Base-by-base conservation (phyloP, 2,797 vertebrate species). In the Enteromius treurensis region DNA sequence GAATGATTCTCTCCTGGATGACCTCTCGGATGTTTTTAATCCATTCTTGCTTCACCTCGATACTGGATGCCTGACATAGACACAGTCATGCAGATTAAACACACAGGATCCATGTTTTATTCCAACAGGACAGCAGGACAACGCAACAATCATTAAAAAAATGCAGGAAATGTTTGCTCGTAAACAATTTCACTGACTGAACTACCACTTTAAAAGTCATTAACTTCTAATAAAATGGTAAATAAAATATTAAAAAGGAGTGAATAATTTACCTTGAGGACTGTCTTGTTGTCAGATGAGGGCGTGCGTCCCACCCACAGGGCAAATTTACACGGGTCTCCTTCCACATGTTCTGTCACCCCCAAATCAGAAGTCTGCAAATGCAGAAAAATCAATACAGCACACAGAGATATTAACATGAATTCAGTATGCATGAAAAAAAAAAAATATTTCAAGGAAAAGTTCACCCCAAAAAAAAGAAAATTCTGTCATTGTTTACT, bases 21-120 rank as follows among this genome's bases (percentile, higher is more conserved):
- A 99, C 98, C 92, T 99, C 97, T 70, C 98, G 93, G 88, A 99
- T 98, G 90, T 97, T 97, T 93, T 98, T 99, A 88, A 99, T 99
- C 98, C 98, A 99, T 85, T 99, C 98, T 92, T 99, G 98, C 90
- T 99, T 99, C 34, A 95, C 97, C 89, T 99, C 98, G 86, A 99
- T 96, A 82, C 91, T 98, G 87, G 96, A 97, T 0, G 96, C 97
- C 98, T 99, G 83, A 67, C 71, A 84, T 88, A 51, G n/a, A 62
- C 6, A 49, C 42, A 65, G 15, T 80, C 74, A 86, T 17, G 32
- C 40, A 32, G 3, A 47, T 13, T 32, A 64, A 4, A 34, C 11
- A 26, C n/a, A 37, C 7, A 55, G 34, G 29, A 45, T 60, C 1
- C n/a, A 19, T 19, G 51, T 32, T 80, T 47, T 4, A 47, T 45